These are phyloP conservation scores for Premnoplex brunnescens DNA, from an alignment of 2,797 vertebrate species.

Conservation along the genomic window DNA sequence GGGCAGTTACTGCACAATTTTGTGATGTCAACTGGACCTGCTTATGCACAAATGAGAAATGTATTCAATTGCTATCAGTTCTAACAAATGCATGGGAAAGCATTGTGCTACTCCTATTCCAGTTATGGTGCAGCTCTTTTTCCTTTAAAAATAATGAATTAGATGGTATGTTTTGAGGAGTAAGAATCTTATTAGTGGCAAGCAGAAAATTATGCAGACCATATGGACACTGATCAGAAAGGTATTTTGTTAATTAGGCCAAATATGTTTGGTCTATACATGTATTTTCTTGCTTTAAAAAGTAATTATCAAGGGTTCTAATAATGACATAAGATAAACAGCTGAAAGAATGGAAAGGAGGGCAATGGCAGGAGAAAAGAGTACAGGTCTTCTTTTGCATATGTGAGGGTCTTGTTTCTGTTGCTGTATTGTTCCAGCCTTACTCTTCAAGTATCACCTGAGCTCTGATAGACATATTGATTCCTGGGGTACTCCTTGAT, in stretches of 20 bases:
- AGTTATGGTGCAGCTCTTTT: neutral
- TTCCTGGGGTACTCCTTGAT: neutral
- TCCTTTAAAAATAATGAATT: neutral
- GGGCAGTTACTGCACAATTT: neutral
- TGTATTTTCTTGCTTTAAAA: neutral
- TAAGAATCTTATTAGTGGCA: neutral
- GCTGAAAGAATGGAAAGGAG: neutral
- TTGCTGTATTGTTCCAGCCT: neutral
- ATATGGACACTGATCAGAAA: neutral
- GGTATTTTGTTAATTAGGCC: neutral
- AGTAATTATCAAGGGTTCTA: neutral
- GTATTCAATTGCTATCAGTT: neutral
- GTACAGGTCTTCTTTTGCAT: neutral
- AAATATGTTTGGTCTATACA: neutral
- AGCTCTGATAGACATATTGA: neutral
- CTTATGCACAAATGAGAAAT: neutral
- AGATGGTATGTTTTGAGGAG: neutral
- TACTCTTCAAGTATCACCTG: neutral
- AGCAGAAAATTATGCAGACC: neutral
- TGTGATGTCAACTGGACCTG: neutral
- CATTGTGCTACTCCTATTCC: neutral
- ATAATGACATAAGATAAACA: neutral
- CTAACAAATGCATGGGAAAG: neutral
- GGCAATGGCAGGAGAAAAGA: neutral
- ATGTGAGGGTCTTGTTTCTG: neutral